These are phyloP conservation scores for Pheosia gnoma DNA, from an alignment of 2,888 invertebrate species.

Conservation along the genomic window DNA sequence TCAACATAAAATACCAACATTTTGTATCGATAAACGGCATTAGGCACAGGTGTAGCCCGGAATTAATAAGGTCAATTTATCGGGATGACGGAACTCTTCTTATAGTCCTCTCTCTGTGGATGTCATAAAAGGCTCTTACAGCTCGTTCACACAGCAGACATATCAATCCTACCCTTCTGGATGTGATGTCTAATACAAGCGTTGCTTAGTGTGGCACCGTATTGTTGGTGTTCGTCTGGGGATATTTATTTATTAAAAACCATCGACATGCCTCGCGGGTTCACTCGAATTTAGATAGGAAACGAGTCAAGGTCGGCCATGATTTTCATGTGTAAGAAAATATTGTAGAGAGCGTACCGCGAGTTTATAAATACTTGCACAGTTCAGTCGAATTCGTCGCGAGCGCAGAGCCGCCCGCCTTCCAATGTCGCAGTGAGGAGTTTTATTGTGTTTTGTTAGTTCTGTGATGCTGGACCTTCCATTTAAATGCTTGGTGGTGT, in stretches of 20 bases:
- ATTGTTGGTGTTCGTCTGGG: too few species aligned
- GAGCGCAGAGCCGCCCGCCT: conserved; percentile 34
- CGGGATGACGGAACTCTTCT: too few species aligned
- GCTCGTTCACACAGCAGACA: too few species aligned
- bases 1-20: too few species aligned
- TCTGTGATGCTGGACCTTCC: neutral
- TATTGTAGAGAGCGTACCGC: conserved; percentile 73
- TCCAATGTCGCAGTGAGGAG: neutral
- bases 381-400: conserved; percentile 60
- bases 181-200: too few species aligned
- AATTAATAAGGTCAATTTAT: too few species aligned
- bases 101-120: too few species aligned
- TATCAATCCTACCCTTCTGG: too few species aligned
- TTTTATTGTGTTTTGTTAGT: neutral
- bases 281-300: conserved; percentile 34
- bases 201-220: too few species aligned
- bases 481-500: neutral
- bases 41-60: too few species aligned
- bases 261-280: neutral
- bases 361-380: conserved; percentile 78
- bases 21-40: too few species aligned
- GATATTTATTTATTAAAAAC: neutral
- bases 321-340: conserved; percentile 63
- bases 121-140: too few species aligned
- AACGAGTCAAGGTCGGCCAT: conserved; percentile 76